These are phyloP conservation scores for Acromyrmex charruanus DNA, from an alignment of 1,140 invertebrate genomes.

Conservation along the genomic window DNA sequence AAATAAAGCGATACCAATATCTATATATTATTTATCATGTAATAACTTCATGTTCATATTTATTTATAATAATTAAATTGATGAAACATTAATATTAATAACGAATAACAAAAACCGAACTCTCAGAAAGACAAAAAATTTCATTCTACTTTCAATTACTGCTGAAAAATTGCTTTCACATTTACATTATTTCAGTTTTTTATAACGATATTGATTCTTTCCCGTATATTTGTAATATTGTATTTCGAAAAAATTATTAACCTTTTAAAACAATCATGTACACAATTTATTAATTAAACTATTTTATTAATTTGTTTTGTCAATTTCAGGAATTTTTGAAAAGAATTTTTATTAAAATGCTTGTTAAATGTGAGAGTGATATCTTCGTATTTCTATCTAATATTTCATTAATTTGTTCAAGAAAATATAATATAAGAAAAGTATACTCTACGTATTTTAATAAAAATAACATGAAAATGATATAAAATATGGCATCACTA, in stretches of 20 bases:
- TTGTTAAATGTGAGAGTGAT: background rate
- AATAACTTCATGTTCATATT: background rate
- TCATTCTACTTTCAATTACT: background rate
- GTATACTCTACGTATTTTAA: background rate
- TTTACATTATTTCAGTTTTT: background rate
- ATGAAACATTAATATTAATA: background rate
- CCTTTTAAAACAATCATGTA: background rate
- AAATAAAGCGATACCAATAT: background rate
- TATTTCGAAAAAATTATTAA: background rate
- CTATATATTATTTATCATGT: background rate
- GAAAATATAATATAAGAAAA: slow-evolving; percentile 5
- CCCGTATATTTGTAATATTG: background rate
- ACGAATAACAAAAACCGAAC: background rate
- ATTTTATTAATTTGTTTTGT: slow-evolving; percentile 25
- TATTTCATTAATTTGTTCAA: slow-evolving; percentile 1
- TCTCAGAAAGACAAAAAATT: background rate
- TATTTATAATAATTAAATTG: slow-evolving; percentile 4
- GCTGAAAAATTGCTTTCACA: background rate
- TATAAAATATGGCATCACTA: background rate
- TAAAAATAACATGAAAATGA: slow-evolving; percentile 7
- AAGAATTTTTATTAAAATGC: slow-evolving; percentile 19
- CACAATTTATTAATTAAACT: background rate
- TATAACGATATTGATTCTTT: background rate
- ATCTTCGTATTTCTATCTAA: background rate
- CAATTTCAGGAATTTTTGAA: background rate